Conservation (phyloP, 2,797 vertebrate genomes). For the Rousettus madagascariensis region DNA sequence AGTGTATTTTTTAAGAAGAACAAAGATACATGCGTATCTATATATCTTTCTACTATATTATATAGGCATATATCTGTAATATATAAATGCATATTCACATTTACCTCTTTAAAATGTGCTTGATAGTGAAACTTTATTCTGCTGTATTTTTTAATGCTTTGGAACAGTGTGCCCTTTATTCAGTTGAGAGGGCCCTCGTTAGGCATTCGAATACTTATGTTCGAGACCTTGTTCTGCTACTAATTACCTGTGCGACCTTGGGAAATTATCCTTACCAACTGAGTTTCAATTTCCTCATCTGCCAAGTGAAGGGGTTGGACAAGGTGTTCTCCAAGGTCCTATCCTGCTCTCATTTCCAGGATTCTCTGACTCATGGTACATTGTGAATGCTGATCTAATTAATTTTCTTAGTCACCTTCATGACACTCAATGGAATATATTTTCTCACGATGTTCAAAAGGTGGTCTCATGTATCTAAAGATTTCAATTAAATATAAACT, state of each 20-base stretch:
- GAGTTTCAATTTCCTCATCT: slow-evolving; percentile 70
- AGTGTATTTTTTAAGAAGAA: background rate
- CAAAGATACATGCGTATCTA: background rate
- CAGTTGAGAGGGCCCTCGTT: slow-evolving; percentile 31
- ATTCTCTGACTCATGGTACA: slow-evolving; percentile 67
- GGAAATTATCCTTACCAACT: slow-evolving; percentile 72
- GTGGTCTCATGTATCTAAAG: background rate
- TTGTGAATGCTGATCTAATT: slow-evolving; percentile 72
- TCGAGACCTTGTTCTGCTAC: slow-evolving; percentile 55
- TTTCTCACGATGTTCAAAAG: slow-evolving; percentile 33
- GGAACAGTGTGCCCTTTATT: slow-evolving; percentile 52
- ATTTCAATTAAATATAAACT: slow-evolving; percentile 32
- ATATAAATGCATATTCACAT: background rate
- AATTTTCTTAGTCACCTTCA: slow-evolving; percentile 74
- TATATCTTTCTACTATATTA: background rate
- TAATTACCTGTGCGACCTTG: slow-evolving; percentile 72
- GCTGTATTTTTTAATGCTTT: slow-evolving; percentile 1
- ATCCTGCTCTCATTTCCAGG: slow-evolving; percentile 65
- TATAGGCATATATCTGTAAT: background rate
- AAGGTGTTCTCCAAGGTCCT: slow-evolving; percentile 74
- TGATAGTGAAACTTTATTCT: background rate
- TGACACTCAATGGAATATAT: slow-evolving; percentile 20
- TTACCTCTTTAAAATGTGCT: background rate
- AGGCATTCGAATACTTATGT: slow-evolving; percentile 46
- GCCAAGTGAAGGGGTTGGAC: slow-evolving; percentile 68